Conservation (phyloP, 2,888 invertebrate species). For the Antheraea assamensis region DNA sequence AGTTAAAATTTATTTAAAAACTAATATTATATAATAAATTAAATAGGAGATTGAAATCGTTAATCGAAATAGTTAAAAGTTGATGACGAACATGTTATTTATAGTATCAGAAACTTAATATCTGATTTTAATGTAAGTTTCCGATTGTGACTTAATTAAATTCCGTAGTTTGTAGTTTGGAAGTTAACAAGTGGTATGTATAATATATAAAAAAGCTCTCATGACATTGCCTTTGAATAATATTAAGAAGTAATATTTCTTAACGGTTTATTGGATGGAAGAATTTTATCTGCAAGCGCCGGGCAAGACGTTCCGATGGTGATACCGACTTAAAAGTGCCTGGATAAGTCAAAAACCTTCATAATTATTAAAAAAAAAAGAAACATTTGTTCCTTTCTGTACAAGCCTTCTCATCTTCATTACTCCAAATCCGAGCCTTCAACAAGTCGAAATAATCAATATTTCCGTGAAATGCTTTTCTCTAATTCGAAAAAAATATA, state of each 20-base stretch:
- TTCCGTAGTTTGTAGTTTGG: not conserved
- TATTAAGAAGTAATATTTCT: conserved; percentile 28
- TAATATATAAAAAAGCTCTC: conserved; percentile 39
- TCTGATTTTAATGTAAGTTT: not conserved
- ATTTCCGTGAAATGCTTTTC: no score
- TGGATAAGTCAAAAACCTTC: no score
- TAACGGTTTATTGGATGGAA: conserved; percentile 1
- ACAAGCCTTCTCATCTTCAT: no score
- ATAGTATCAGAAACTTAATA: not conserved
- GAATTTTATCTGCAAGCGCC: not conserved
- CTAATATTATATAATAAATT: not conserved
- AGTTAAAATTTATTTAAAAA: not conserved
- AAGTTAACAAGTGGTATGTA: not conserved
- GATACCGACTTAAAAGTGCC: not conserved
- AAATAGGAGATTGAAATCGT: not conserved
- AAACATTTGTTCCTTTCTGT: no score
- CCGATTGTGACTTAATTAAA: not conserved
- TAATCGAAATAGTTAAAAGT: not conserved
- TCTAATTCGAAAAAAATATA: no score
- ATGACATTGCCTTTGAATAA: conserved; percentile 55
- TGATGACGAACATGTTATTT: not conserved
- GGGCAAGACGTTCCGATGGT: not conserved
- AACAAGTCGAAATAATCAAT: no score
- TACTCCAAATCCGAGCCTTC: no score
- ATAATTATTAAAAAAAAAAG: no score